These are phyloP conservation scores for Saccostrea cuccullata DNA, from an alignment of 1,140 invertebrate genomes.

Conservation along the genomic window DNA sequence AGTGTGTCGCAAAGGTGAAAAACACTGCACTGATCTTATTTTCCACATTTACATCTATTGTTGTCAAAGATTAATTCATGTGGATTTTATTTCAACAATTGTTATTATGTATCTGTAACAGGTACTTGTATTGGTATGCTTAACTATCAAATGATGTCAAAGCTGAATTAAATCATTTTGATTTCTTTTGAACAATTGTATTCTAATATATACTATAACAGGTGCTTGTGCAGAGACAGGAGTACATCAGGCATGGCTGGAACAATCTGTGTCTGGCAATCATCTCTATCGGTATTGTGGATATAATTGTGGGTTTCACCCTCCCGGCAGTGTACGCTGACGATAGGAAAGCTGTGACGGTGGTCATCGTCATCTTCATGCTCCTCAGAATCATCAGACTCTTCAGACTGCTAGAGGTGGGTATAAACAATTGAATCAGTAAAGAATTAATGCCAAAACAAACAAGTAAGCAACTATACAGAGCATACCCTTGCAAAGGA, in stretches of 20 bases:
- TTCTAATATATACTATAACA: constrained; percentile 29
- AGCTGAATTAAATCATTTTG: too few species aligned
- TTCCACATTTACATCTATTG: too few species aligned
- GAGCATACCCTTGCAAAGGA: too few species aligned
- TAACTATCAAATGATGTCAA: too few species aligned
- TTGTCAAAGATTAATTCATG: too few species aligned
- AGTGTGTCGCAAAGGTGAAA: constrained; percentile 69
- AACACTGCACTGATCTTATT: background rate
- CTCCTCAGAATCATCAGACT: constrained; percentile 64
- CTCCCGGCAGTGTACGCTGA: constrained; percentile 54
- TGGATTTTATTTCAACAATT: background rate
- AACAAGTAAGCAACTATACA: too few species aligned
- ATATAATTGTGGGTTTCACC: constrained; percentile 66
- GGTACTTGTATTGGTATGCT: too few species aligned
- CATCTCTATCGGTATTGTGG: constrained; percentile 65
- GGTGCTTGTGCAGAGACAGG: constrained; percentile 60
- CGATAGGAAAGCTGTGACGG: constrained; percentile 42
- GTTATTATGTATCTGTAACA: too few species aligned
- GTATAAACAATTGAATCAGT: background rate
- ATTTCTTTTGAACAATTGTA: background rate
- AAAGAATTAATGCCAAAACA: too few species aligned
- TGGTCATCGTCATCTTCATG: constrained; percentile 59
- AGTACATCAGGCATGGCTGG: constrained; percentile 69
- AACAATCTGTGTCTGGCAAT: constrained; percentile 71
- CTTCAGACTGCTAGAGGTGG: constrained; percentile 67